These are phyloP conservation scores for Pycnonotus jocosus DNA, from an alignment of 2,113 vertebrate species.

Conservation along the genomic window DNA sequence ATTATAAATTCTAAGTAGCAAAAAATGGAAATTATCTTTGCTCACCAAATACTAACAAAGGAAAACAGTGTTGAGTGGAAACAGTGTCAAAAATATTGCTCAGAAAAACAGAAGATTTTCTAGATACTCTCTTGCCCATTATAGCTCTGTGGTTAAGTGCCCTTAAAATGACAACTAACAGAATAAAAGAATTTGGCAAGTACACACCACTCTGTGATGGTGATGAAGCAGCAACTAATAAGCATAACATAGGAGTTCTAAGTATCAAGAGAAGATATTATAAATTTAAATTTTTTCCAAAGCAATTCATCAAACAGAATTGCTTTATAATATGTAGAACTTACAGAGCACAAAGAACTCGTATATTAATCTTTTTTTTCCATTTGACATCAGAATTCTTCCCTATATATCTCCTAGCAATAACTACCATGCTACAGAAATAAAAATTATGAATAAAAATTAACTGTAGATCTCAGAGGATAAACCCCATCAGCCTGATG, in stretches of 20 bases:
- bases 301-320: not conserved
- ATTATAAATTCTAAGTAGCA: not conserved
- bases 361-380: not conserved
- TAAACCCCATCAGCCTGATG: constrained; percentile 23
- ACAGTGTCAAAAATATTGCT: not conserved
- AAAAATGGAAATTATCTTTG: not conserved
- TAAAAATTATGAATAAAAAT: constrained; percentile 36
- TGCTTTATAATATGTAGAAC: not conserved
- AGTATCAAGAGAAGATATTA: not conserved
- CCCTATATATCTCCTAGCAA: constrained; percentile 2
- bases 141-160: not conserved
- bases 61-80: not conserved
- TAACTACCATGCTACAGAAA: not conserved
- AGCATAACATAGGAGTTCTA: not conserved
- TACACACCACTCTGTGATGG: not conserved
- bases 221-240: not conserved
- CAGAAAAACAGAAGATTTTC: not conserved
- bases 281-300: not conserved
- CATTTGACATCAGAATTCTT: constrained; percentile 9
- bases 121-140: not conserved
- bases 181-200: not conserved
- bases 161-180: not conserved
- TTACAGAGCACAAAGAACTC: not conserved
- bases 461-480: constrained; percentile 27
- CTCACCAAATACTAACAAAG: not conserved